Base-by-base conservation (phyloP, 2,888 invertebrate species). In the Alsophila aescularia region DNA sequence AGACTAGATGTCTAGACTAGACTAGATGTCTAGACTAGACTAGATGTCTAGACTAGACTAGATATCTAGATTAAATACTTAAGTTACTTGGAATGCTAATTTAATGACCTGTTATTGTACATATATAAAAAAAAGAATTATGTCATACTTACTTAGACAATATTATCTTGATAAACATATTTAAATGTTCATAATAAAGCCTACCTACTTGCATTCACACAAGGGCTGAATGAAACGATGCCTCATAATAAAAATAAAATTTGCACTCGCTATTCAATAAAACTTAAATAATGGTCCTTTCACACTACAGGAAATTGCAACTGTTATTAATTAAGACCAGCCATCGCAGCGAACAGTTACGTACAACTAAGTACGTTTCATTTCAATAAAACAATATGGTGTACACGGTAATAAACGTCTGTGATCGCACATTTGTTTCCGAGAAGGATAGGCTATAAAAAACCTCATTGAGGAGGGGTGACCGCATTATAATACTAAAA, bases 401-500 rank as follows among this genome's bases (percentile, higher is more conserved):
- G 66, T 50, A 52, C 44, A 15, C 32, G 52, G 67, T 54, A 67
- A 72, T 73, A 76, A 75, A 73, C 57, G 60, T 36, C 35, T 41
- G 57, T 70, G 72, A 75, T 75, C 76, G 72, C 61, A 67, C 73
- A 72, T 79, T 75, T 79, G 77, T 80, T 85, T 84, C 85, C 69
- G 58, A 79, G 84, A 86, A 84, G 72, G 74, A 66, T 75, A 73
- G 64, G 75, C 69, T 73, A 79, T 85, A 85, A 88, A 87, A 72
- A 79, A 75, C 66, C 32, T 74, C 78, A 80, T 78, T 79, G 74
- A 75, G 66, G 68, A 67, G 67, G 71, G 73, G 80, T 80, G 83
- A 87, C 87, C 89, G 77, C 87, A 85, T 87, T 87, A 85, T 85
- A 81, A 86, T 82, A 87, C 79, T 88, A 86, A 87, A 87, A 87